Percentiles rank a stretch among this genome's conserved stretches.
These are phyloP conservation scores for Drosophila putrida DNA, from an alignment of 2,888 invertebrate species.

Conservation along the genomic window DNA sequence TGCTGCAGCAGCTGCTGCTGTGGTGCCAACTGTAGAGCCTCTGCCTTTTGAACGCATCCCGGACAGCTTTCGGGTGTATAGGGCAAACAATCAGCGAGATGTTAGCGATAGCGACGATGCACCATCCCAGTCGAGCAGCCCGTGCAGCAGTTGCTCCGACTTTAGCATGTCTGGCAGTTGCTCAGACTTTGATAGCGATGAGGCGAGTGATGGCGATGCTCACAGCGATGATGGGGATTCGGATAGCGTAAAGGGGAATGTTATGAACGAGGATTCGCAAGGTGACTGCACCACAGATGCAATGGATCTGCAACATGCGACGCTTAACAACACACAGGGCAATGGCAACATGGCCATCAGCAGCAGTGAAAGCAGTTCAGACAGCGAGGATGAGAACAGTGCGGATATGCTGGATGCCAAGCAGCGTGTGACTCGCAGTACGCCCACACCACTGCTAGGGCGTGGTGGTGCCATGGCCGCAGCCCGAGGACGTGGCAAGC, in stretches of 20 bases:
- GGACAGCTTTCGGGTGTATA: slow-evolving; percentile 87
- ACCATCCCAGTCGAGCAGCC: slow-evolving; percentile 84
- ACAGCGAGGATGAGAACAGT: slow-evolving; percentile 49
- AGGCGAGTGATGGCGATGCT: slow-evolving; percentile 83
- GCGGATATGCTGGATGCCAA: slow-evolving; percentile 26
- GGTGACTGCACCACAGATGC: slow-evolving; percentile 71
- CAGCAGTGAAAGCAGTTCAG: slow-evolving; percentile 72
- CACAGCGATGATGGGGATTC: slow-evolving; percentile 82
- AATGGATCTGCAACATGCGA: slow-evolving; percentile 69
- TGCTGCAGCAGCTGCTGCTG: not conserved
- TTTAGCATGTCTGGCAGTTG: slow-evolving; percentile 84
- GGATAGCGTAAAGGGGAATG: slow-evolving; percentile 53
- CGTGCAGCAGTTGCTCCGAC: slow-evolving; percentile 85
- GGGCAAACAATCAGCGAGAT: slow-evolving; percentile 85
- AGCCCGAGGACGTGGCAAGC: slow-evolving; percentile 60
- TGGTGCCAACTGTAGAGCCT: slow-evolving; percentile 45
- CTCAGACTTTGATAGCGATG: slow-evolving; percentile 84
- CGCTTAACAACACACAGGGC: slow-evolving; percentile 52
- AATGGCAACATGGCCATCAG: slow-evolving; percentile 78
- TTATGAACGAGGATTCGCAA: slow-evolving; percentile 53
- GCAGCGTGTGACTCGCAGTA: slow-evolving; percentile 58
- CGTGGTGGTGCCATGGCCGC: slow-evolving; percentile 49
- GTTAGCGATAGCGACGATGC: slow-evolving; percentile 85
- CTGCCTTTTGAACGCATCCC: slow-evolving; percentile 83
- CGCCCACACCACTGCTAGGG: slow-evolving; percentile 50